Evolutionary conservation across 2,888 invertebrate species (phyloP).

Genomic region (Diogma glabrata): DNA sequence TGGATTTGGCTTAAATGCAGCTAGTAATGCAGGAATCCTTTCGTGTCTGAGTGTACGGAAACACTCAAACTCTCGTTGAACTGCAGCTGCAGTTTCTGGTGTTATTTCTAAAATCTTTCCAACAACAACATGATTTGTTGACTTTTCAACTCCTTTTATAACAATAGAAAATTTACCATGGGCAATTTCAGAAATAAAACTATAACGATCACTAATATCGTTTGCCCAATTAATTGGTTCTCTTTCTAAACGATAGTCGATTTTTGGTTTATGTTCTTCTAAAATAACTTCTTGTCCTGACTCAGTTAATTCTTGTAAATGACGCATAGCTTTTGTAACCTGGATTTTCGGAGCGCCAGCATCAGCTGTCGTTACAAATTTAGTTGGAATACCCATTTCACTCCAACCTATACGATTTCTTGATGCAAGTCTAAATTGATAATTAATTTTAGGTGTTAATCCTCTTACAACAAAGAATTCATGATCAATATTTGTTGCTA

Average conservation of each 20-base stretch:
- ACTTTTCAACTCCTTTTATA: constrained; percentile 67
- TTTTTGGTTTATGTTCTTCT: constrained; percentile 47
- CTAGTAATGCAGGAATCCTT: constrained; percentile 64
- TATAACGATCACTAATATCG: constrained; percentile 60
- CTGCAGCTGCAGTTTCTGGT: constrained; percentile 50
- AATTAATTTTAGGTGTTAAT: constrained; percentile 66
- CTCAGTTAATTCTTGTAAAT: constrained; percentile 76
- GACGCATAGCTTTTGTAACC: constrained; percentile 70
- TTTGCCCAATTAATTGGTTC: constrained; percentile 62
- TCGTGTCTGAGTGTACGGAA: constrained; percentile 76
- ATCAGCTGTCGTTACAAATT: constrained; percentile 56
- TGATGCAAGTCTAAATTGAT: constrained; percentile 81
- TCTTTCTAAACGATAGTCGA: constrained; percentile 65
- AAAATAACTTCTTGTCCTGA: constrained; percentile 59
- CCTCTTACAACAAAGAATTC: constrained; percentile 79
- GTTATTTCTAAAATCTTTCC: constrained; percentile 69
- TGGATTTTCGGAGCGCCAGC: constrained; percentile 60
- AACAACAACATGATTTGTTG: constrained; percentile 62
- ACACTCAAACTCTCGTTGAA: constrained; percentile 73
- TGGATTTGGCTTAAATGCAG: constrained; percentile 52
- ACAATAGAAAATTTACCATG: constrained; percentile 81
- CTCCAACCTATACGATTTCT: constrained; percentile 91
- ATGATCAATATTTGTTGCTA: constrained; percentile 81
- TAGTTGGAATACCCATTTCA: constrained; percentile 74
- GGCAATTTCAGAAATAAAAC: constrained; percentile 73